Base-by-base conservation (phyloP, 2,888 invertebrate genomes). In the Drosophila ustulata region DNA sequence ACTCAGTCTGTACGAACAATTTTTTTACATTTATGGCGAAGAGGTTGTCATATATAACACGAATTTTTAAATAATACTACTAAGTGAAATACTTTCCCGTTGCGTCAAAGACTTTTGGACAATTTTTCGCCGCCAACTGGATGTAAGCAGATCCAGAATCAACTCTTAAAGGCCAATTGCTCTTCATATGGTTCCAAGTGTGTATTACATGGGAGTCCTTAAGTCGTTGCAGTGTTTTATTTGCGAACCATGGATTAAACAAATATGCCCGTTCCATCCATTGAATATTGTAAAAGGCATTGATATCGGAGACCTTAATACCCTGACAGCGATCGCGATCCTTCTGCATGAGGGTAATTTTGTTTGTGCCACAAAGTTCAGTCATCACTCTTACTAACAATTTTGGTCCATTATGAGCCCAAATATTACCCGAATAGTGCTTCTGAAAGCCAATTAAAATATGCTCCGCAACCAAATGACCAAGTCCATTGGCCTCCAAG, bases 401-500 rank as follows among this genome's bases (percentile, higher is more conserved):
- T 2, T 13, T 30, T 0, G 55, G 55, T 25, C 63, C 63, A 32
- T 63, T 63, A 18, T 55, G 39, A 1, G 47, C 63, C 63, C 55
- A 63, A 0, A 4, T 5, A 11, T 47, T 1, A 1, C 39, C 47
- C 11, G n/a, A 8, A 23, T 55, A 63, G 6, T 55, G 41, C 0
- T 41, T 18, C 3, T 47, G 18, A 26, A 55, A 63, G 7, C 47
- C 23, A 1, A 4, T 34, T n/a, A 63, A 28, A 7, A 63, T 23
- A 6, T 25, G n/a, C 13, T 49, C 25, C 4, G 47, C 63, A 0
- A 63, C 8, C 23, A 23, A 8, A 26, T 63, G 94, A 0, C 95
- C 95, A 56, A 93, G 90, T 1, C 92, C 92, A 4, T 91, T 83
- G 0, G 91, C 78, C 32, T 93, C 93, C 71, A 96, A 94, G 52